A percentile compares a stretch with the other conserved stretches of the same genome.
These are phyloP conservation scores for Sparus aurata DNA, from an alignment of 2,797 vertebrate species.

Conservation along the genomic window DNA sequence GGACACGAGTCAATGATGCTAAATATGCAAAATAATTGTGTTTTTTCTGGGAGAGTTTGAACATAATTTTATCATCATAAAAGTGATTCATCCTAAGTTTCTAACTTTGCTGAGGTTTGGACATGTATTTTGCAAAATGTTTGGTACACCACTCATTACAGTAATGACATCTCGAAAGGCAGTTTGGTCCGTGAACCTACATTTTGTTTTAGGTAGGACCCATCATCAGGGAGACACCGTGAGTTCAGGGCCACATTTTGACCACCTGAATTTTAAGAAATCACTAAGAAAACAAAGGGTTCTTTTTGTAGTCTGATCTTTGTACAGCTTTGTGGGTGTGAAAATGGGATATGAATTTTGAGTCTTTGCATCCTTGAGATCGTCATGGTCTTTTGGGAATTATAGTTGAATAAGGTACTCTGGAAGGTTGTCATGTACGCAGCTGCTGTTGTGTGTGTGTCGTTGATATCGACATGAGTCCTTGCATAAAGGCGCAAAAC, in stretches of 20 bases:
- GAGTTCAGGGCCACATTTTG: not conserved
- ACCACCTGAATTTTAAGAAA: not conserved
- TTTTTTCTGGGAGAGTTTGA: constrained; percentile 1
- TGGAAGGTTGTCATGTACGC: not conserved
- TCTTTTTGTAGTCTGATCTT: not conserved
- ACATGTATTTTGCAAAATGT: not conserved
- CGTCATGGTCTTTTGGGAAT: not conserved
- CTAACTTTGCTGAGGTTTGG: not conserved
- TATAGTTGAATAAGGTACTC: not conserved
- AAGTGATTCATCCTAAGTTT: constrained; percentile 11
- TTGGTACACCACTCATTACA: not conserved
- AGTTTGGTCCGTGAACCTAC: not conserved
- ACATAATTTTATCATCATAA: constrained; percentile 31
- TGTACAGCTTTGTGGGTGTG: not conserved
- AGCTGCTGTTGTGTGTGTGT: not conserved
- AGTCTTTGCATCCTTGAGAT: not conserved
- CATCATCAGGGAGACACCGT: not conserved
- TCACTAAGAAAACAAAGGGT: not conserved
- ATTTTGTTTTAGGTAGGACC: not conserved
- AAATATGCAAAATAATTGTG: constrained; percentile 36
- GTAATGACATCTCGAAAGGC: not conserved
- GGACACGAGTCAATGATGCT: constrained; percentile 24
- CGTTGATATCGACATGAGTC: not conserved
- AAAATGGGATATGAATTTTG: not conserved
- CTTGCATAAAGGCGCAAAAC: constrained; percentile 5